Evolutionary conservation across 2,113 vertebrate species (phyloP).

Genomic region (Tachysurus fulvidraco): DNA sequence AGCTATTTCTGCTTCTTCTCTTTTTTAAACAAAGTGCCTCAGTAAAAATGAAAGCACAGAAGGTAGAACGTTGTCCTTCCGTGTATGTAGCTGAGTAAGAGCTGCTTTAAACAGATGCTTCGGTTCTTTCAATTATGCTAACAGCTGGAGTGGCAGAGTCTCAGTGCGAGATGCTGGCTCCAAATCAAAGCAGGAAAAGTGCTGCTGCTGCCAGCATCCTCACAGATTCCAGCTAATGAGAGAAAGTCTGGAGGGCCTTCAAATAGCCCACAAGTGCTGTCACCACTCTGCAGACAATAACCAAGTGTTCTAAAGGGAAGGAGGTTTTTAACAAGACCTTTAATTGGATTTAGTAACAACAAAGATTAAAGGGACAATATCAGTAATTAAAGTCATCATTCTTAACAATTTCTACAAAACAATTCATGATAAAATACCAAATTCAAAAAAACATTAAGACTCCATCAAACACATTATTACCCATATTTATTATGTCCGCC

Average conservation of each 20-base stretch:
- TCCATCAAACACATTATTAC: no score
- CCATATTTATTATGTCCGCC: no score
- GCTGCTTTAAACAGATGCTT: background rate
- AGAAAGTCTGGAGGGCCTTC: background rate
- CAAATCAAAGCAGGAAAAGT: constrained; percentile 30
- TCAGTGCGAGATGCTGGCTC: background rate
- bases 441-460: background rate
- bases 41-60: background rate
- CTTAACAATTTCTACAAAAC: background rate
- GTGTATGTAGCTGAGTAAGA: constrained; percentile 2
- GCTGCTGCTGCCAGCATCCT: constrained; percentile 1
- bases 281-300: background rate
- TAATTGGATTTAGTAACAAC: background rate
- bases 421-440: background rate
- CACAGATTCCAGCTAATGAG: constrained; percentile 22
- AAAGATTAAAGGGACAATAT: background rate
- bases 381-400: background rate
- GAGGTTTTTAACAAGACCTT: background rate
- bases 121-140: background rate
- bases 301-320: background rate
- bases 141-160: constrained; percentile 10
- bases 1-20: background rate
- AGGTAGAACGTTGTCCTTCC: background rate
- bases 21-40: background rate
- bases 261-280: background rate